Evolutionary conservation across 2,797 vertebrate species (phyloP), one percentile per base, ranked within the genome.

Genomic region (Lutjanus campechanus): DNA sequence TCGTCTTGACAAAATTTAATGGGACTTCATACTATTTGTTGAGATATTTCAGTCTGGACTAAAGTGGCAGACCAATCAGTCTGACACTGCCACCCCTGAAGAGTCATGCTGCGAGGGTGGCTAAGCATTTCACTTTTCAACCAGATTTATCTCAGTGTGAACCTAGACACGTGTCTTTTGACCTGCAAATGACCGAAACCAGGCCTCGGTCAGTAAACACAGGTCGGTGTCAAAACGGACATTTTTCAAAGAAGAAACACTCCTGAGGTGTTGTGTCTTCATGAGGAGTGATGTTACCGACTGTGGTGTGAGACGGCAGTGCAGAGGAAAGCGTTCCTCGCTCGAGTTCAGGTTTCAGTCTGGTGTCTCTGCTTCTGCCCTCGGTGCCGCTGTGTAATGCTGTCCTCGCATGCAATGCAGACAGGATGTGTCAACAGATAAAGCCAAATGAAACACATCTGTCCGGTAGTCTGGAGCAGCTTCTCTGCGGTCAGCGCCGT

Each of bases 391-490:
- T 69, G 55, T 49, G 46, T 81, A 79, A 84, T 19, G 63, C 81
- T 56, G 83, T 70, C 80, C 75, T 90, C 50, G 56, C 80, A 79
- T 90, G 91, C 79, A 58, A 81, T 40, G 74, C 73, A 86, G 85
- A 92, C 89, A 83, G 86, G 84, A 91, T 77, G 88, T 87, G 88
- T 89, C 85, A 81, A 76, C 77, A 85, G 91, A 90, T 88, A 83
- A 88, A 79, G 4, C 76, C 81, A 89, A 93, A 91, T 91, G 73
- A 90, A 91, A 91, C 63, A 82, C 89, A 91, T 89, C 78, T 92
- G 91, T 80, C 79, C n/a, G 13, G 65, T 64, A 64, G 85, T 86
- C 84, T 88, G 87, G 73, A 68, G 59, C 15, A 4, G 66, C 74
- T 65, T 62, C 83, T 79, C 80, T 60, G 69, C 49, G 69, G 67